Percentiles rank a stretch among this genome's conserved stretches.
phyloP scores from a whole-genome alignment of 2,113 vertebrate species.

The Myocastor coypus region DNA sequence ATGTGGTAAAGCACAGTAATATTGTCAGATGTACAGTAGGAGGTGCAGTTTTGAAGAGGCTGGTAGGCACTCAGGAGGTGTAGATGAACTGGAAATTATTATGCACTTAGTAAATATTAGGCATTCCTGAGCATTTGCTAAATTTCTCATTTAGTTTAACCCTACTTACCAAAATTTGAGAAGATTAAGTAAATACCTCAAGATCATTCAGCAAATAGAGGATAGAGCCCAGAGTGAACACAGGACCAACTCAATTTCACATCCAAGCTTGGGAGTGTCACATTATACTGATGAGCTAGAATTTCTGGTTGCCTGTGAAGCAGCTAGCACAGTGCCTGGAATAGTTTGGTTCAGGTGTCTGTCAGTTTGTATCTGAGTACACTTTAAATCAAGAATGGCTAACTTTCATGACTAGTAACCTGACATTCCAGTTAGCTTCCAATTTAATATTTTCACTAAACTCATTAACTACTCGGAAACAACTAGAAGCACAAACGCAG shows the following conservation, averaged over 20 bases:
- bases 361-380: background rate
- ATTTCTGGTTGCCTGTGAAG: background rate
- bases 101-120: background rate
- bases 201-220: background rate
- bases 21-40: background rate
- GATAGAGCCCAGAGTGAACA: background rate
- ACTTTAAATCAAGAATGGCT: slow-evolving; percentile 18
- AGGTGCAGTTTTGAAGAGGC: background rate
- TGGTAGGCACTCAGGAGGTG: background rate
- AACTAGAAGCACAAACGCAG: background rate
- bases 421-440: background rate
- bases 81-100: background rate
- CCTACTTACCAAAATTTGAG: background rate
- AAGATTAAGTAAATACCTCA: background rate
- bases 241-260: background rate
- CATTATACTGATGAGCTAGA: background rate
- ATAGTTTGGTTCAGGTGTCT: background rate
- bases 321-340: background rate
- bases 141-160: background rate
- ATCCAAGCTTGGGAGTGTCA: background rate
- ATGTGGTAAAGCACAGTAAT: background rate
- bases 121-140: background rate
- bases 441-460: background rate
- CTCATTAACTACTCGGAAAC: background rate
- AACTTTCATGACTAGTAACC: background rate